These are phyloP conservation scores for Pachymerium ferrugineum DNA, from an alignment of 2,888 invertebrate species.

Conservation along the genomic window DNA sequence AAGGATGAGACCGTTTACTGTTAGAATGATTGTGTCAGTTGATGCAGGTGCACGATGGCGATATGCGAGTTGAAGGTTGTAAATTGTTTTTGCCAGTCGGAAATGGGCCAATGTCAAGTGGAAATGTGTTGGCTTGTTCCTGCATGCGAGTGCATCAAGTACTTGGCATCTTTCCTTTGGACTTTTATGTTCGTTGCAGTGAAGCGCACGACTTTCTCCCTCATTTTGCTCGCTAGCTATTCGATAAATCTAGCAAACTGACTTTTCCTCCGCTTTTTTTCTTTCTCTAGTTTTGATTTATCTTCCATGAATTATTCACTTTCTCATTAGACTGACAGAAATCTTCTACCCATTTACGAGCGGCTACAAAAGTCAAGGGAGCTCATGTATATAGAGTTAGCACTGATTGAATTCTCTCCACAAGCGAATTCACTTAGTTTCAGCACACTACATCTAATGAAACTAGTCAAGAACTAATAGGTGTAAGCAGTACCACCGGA, in stretches of 20 bases:
- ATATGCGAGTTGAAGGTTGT: slow-evolving; percentile 4
- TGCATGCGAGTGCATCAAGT: slow-evolving; percentile 25
- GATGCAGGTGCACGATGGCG: not conserved
- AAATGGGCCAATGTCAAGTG: slow-evolving; percentile 25
- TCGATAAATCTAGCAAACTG: slow-evolving; percentile 5
- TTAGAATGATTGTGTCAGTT: not conserved
- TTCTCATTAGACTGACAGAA: slow-evolving; percentile 27
- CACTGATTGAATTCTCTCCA: slow-evolving; percentile 22
- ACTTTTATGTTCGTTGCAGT: slow-evolving; percentile 15
- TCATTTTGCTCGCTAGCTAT: slow-evolving; percentile 13
- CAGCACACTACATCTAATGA: slow-evolving; percentile 4
- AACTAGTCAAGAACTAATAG: slow-evolving; percentile 6
- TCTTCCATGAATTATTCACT: slow-evolving; percentile 27
- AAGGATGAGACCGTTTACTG: not conserved
- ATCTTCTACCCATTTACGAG: slow-evolving; percentile 23
- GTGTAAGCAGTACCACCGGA: not conserved
- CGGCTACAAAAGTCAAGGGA: slow-evolving; percentile 21
- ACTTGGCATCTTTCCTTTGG: slow-evolving; percentile 27
- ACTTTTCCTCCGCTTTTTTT: not conserved
- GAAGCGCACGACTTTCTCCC: slow-evolving; percentile 27
- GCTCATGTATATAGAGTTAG: slow-evolving; percentile 27
- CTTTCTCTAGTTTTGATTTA: not conserved
- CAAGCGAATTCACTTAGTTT: slow-evolving; percentile 17
- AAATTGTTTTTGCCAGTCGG: slow-evolving; percentile 25
- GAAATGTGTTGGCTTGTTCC: slow-evolving; percentile 24